These are phyloP conservation scores for Aphrophora alni DNA, from an alignment of 2,888 invertebrate species.

Conservation along the genomic window DNA sequence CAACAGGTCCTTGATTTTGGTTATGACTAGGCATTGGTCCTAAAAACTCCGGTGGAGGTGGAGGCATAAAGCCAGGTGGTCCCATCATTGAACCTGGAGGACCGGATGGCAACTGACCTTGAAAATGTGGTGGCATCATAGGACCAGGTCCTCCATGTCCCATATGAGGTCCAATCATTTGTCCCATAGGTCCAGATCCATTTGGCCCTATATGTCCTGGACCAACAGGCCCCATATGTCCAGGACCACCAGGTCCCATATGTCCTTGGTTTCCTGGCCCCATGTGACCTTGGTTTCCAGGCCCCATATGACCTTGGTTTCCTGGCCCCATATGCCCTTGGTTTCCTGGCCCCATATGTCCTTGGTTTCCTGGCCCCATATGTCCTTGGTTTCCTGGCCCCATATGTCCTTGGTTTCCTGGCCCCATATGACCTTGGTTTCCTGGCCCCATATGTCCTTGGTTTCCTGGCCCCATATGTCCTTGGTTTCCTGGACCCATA, in stretches of 20 bases:
- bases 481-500: slow-evolving; percentile 28
- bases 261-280: not conserved
- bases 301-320: slow-evolving; percentile 15
- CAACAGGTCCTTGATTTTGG: slow-evolving; percentile 37
- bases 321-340: slow-evolving; percentile 7
- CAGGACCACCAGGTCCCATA: slow-evolving; percentile 38
- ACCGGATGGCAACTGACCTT: slow-evolving; percentile 32
- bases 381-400: not conserved
- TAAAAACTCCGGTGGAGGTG: slow-evolving; percentile 35
- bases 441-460: not conserved
- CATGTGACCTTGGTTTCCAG: slow-evolving; percentile 9
- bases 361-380: not conserved
- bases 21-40: slow-evolving; percentile 3
- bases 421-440: slow-evolving; percentile 24
- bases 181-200: slow-evolving; percentile 10
- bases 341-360: slow-evolving; percentile 7
- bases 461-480: slow-evolving; percentile 9
- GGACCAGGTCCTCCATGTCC: not conserved
- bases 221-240: slow-evolving; percentile 39
- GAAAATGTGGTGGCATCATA: slow-evolving; percentile 22
- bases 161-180: slow-evolving; percentile 45
- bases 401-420: slow-evolving; percentile 12
- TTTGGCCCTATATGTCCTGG: slow-evolving; percentile 23
- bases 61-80: slow-evolving; percentile 46
- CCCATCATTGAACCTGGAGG: slow-evolving; percentile 29